Base-by-base conservation (phyloP, 2,797 vertebrate species). In the Crenichthys baileyi region DNA sequence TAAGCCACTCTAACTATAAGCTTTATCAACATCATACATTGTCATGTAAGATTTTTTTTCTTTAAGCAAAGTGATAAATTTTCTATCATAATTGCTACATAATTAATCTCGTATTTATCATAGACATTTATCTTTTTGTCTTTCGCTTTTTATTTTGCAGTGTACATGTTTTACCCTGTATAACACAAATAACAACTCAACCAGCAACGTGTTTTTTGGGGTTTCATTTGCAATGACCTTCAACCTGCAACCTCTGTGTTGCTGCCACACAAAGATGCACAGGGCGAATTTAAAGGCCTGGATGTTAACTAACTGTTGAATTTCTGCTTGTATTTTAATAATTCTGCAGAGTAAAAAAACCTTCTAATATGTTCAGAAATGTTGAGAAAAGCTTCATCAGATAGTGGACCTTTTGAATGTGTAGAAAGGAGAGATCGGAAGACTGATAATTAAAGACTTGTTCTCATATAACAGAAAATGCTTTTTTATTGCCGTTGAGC, bases 281-380 rank as follows among this genome's bases (percentile, higher is more conserved):
- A 24, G 51, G 70, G 72, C 31, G 67, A 75, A 67, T n/a, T 68
- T 72, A 36, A 61, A 70, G 39, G 60, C 39, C 41, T 61, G 67
- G 50, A 65, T 76, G 79, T 72, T 24, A 78, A 50, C 24, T 18
- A 72, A 56, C 16, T 29, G 55, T 6, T 68, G 29, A 73, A 36
- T 60, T 26, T 48, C 73, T 51, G 46, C 16, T 58, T 31, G 68
- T 67, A 24, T 61, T 67, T 5, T 7, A 61, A 13, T 12, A 61
- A 22, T 20, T 46, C 36, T 16, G 29, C 36, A 46, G 29, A 44
- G 9, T 67, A 39, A 22, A 53, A 24, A 24, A 11, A 70, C 26
- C 13, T 31, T 22, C 4, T 20, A 41, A n/a, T 20, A 7, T 11
- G 29, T 22, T 39, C 31, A 53, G 4, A 6, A 53, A 53, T 3